phyloP scores from a whole-genome alignment of 2,888 invertebrate genomes.

The Caenorhabditis angaria region DNA sequence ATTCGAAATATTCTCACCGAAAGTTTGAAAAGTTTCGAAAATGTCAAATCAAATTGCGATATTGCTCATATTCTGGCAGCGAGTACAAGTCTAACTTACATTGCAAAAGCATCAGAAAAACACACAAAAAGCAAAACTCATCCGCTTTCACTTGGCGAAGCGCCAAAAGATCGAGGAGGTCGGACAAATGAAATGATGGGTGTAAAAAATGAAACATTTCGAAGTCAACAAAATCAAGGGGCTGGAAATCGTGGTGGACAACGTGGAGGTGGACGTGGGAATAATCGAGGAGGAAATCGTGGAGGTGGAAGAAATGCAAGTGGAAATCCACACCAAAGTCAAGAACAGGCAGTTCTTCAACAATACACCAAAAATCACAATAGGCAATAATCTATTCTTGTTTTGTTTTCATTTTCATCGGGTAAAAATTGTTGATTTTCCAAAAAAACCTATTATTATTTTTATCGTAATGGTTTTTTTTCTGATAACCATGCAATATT shows the following conservation, averaged over 20 bases:
- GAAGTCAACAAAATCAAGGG: background rate
- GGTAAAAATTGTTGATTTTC: background rate
- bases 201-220: conserved; percentile 10
- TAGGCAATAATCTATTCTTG: background rate
- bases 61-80: conserved; percentile 53
- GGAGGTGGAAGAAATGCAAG: too few species aligned
- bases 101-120: conserved; percentile 39
- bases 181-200: conserved; percentile 35
- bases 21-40: conserved; percentile 33
- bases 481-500: too few species aligned
- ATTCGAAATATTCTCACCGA: conserved; percentile 44
- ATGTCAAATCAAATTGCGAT: conserved; percentile 23
- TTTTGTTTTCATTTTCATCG: background rate
- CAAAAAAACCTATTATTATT: too few species aligned
- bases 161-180: conserved; percentile 51
- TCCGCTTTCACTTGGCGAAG: conserved; percentile 30
- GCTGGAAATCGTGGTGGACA: background rate
- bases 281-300: background rate
- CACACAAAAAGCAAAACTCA: conserved; percentile 37
- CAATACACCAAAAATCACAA: conserved; percentile 5
- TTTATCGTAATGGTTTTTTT: too few species aligned
- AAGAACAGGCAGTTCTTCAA: conserved; percentile 8
- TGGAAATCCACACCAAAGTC: conserved; percentile 10
- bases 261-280: background rate
- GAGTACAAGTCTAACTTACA: conserved; percentile 40